Evolutionary conservation across 2,888 invertebrate genomes (phyloP).

Genomic region (Dorcus hopei): DNA sequence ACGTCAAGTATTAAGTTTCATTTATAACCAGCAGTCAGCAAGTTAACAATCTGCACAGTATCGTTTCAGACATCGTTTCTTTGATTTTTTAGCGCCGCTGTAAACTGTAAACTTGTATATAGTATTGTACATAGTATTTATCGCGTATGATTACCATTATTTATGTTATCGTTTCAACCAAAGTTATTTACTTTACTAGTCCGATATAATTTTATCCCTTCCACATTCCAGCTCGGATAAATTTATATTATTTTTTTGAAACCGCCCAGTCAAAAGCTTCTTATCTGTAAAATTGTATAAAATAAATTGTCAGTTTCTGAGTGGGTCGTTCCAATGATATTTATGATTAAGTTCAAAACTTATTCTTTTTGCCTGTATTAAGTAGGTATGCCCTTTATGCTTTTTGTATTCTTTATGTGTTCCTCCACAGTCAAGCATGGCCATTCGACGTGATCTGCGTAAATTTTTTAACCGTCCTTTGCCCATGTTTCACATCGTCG

Average conservation of each 20-base stretch:
- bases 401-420: slow-evolving; percentile 19
- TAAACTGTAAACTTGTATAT: slow-evolving; percentile 44
- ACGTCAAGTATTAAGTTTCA: slow-evolving; percentile 45
- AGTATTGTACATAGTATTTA: slow-evolving; percentile 27
- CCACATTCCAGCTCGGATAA: slow-evolving; percentile 5
- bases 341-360: no score
- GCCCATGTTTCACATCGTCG: not conserved
- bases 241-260: not conserved
- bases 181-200: slow-evolving; percentile 22
- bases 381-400: slow-evolving; percentile 43
- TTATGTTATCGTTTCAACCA: slow-evolving; percentile 32
- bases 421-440: not conserved
- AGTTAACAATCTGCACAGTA: slow-evolving; percentile 50
- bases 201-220: slow-evolving; percentile 9
- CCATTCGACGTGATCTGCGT: no score
- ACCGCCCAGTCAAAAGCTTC: not conserved
- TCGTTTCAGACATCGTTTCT: slow-evolving; percentile 28
- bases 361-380: slow-evolving; percentile 34
- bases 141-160: slow-evolving; percentile 26
- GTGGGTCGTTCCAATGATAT: no score
- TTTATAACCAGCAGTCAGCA: slow-evolving; percentile 48
- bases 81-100: slow-evolving; percentile 31
- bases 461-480: not conserved
- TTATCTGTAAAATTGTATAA: not conserved
- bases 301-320: not conserved